phyloP scores from a whole-genome alignment of 2,888 invertebrate genomes.

The Hyppa rectilinea region DNA sequence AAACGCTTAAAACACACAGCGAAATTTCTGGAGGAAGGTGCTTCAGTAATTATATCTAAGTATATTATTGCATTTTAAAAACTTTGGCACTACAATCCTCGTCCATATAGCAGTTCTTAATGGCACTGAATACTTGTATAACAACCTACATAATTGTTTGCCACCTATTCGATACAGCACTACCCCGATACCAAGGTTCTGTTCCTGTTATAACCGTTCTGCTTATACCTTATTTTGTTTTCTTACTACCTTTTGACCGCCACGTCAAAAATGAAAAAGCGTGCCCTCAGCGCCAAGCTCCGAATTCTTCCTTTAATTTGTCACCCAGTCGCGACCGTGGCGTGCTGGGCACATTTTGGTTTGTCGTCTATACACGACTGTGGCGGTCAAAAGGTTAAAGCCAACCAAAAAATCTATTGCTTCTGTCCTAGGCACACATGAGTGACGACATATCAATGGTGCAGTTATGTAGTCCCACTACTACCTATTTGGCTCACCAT shows the following conservation, averaged over 20 bases:
- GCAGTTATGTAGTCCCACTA: not conserved
- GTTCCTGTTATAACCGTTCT: not conserved
- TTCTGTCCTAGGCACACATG: not conserved
- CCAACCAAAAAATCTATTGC: not conserved
- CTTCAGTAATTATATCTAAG: slow-evolving; percentile 2
- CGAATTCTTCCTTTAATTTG: too few species aligned
- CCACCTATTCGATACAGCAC: not conserved
- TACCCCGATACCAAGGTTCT: not conserved
- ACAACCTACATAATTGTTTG: not conserved
- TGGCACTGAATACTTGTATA: slow-evolving; percentile 4
- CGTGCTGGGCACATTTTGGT: too few species aligned
- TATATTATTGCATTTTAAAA: slow-evolving; percentile 8
- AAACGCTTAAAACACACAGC: not conserved
- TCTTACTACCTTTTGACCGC: too few species aligned
- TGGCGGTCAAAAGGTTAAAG: too few species aligned
- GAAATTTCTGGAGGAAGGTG: not conserved
- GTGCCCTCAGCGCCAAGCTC: too few species aligned
- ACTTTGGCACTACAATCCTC: slow-evolving; percentile 4
- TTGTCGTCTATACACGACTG: too few species aligned
- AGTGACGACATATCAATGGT: too few species aligned
- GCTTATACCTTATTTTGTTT: not conserved
- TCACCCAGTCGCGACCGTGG: too few species aligned
- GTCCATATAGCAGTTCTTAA: not conserved
- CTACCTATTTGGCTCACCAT: too few species aligned
- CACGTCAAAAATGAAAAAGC: too few species aligned